A percentile compares a stretch with the other conserved stretches of the same genome.
Evolutionary conservation across 2,888 invertebrate genomes (phyloP).

Genomic region (Ormyrus labotus): DNA sequence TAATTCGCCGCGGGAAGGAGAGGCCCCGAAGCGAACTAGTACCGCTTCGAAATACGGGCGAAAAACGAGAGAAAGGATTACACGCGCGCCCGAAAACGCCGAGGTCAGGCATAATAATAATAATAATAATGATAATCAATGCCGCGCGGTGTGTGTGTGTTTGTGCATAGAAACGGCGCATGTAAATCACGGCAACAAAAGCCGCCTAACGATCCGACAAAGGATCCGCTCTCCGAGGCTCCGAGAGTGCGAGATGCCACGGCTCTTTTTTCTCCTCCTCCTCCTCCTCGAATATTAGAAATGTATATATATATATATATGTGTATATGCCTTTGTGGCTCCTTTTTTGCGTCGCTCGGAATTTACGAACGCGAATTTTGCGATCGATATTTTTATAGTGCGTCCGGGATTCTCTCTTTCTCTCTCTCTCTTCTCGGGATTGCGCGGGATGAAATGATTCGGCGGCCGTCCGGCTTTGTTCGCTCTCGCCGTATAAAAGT

Average conservation of each 20-base stretch:
- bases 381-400: background rate
- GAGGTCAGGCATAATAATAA: conserved; percentile 37
- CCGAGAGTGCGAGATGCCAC: background rate
- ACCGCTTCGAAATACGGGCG: background rate
- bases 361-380: conserved; percentile 18
- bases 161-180: conserved; percentile 56
- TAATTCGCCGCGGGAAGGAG: too few relatives aligned
- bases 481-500: too few relatives aligned
- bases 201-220: conserved; percentile 75
- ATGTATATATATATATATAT: conserved; percentile 7
- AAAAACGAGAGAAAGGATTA: background rate
- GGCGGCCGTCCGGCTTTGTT: too few relatives aligned
- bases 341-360: conserved; percentile 19
- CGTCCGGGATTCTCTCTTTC: background rate
- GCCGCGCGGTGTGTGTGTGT: conserved; percentile 49
- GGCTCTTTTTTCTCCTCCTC: conserved; percentile 18
- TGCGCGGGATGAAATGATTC: too few relatives aligned
- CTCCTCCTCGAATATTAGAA: conserved; percentile 43
- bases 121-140: conserved; percentile 67
- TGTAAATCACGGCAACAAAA: conserved; percentile 74
- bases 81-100: conserved; percentile 30
- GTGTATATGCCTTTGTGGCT: background rate
- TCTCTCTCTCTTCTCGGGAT: background rate
- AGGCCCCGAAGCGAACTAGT: background rate
- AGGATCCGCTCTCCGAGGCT: conserved; percentile 66